Evolutionary conservation across 2,888 invertebrate species (phyloP).

Genomic region (Argyresthia goedartella): DNA sequence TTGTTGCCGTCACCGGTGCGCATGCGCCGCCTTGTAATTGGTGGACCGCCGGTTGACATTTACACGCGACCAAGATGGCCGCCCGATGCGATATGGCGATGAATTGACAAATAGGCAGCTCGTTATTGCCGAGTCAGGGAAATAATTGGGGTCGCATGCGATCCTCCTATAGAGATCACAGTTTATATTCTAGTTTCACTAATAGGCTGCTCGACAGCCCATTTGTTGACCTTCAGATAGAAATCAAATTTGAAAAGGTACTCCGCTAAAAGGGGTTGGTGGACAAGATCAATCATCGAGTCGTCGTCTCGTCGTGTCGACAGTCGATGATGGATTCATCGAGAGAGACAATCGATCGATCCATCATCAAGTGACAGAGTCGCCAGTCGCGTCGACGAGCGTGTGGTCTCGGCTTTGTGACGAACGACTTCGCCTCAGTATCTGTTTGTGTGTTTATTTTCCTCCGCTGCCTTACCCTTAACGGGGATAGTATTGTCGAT

Average conservation of each 20-base stretch:
- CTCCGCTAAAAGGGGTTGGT: slow-evolving; percentile 1
- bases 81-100: slow-evolving; percentile 48
- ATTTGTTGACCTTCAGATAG: background rate
- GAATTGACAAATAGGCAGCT: slow-evolving; percentile 57
- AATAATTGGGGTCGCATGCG: slow-evolving; percentile 12
- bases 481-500: no score
- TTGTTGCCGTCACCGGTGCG: slow-evolving; percentile 55
- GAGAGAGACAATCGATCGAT: slow-evolving; percentile 34
- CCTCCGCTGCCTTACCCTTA: no score
- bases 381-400: slow-evolving; percentile 16
- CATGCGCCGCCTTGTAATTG: slow-evolving; percentile 63
- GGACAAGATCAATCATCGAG: slow-evolving; percentile 2
- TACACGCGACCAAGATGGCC: slow-evolving; percentile 63
- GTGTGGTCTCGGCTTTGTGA: slow-evolving; percentile 1
- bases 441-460: no score
- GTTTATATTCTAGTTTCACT: background rate
- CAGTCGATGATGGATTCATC: slow-evolving; percentile 30
- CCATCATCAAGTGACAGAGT: slow-evolving; percentile 27
- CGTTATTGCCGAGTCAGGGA: slow-evolving; percentile 7
- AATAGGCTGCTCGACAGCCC: background rate
- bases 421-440: no score
- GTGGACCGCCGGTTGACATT: slow-evolving; percentile 62
- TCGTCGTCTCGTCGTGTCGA: background rate
- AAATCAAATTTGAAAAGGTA: no score
- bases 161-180: background rate